Evolutionary conservation across 1,140 invertebrate genomes (phyloP).

Genomic region (Heterodera schachtii): DNA sequence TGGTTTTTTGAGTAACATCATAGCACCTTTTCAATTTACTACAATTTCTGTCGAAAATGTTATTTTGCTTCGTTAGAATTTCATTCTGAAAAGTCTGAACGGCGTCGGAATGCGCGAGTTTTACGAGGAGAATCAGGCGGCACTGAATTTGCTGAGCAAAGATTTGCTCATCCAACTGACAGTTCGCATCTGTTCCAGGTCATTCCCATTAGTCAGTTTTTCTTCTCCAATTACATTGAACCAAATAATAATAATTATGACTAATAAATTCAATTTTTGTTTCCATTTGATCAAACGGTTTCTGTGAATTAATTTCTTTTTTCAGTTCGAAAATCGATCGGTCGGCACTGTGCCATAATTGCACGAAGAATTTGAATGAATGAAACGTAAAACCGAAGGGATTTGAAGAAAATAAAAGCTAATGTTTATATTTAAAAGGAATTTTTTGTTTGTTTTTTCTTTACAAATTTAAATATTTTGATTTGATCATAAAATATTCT

Average conservation of each 20-base stretch:
- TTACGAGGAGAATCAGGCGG: slow-evolving; percentile 29
- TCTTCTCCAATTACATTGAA: neutral
- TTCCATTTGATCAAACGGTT: too few species aligned
- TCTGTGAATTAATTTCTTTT: too few species aligned
- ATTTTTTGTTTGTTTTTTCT: too few species aligned
- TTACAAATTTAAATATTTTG: too few species aligned
- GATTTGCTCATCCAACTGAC: slow-evolving; percentile 30
- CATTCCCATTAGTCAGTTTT: neutral
- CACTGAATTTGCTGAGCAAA: slow-evolving; percentile 21
- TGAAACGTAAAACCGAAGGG: neutral
- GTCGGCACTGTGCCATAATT: neutral
- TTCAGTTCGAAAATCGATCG: neutral
- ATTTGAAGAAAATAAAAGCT: too few species aligned
- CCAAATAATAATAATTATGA: too few species aligned
- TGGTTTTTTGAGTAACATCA: too few species aligned
- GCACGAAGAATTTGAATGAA: neutral
- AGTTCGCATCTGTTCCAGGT: slow-evolving; percentile 25
- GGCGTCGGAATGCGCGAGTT: slow-evolving; percentile 24
- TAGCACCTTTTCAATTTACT: too few species aligned
- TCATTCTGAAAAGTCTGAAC: slow-evolving; percentile 24
- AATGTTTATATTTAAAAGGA: too few species aligned
- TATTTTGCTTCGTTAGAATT: slow-evolving; percentile 11
- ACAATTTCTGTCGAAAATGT: neutral
- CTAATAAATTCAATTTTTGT: too few species aligned
- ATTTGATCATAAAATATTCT: too few species aligned